Percentiles rank a stretch among this genome's conserved stretches.
phyloP scores from a whole-genome alignment of 2,888 invertebrate species.

The Epirrita christyi region DNA sequence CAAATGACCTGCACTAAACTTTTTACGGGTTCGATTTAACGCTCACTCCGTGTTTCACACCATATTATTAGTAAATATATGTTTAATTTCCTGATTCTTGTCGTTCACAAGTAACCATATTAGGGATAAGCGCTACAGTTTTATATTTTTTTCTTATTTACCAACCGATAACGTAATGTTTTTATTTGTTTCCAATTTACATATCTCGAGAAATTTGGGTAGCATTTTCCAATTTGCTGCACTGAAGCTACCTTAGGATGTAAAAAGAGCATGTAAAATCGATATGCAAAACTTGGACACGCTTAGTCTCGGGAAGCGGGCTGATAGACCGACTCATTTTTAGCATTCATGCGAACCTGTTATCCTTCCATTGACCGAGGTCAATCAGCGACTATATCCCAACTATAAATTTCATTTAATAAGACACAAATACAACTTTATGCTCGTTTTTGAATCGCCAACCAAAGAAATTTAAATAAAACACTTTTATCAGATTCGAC shows the following conservation, averaged over 20 bases:
- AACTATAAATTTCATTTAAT: constrained; percentile 85
- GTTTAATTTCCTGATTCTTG: constrained; percentile 29
- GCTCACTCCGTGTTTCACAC: constrained; percentile 34
- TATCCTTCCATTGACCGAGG: constrained; percentile 78
- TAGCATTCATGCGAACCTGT: constrained; percentile 67
- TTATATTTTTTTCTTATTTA: constrained; percentile 8
- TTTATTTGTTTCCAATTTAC: constrained; percentile 22
- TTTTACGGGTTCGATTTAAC: constrained; percentile 38
- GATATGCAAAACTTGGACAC: constrained; percentile 36
- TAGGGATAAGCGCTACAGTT: constrained; percentile 27
- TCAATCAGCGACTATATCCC: constrained; percentile 80
- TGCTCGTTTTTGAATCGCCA: constrained; percentile 79
- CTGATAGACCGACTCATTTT: constrained; percentile 61
- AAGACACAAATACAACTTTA: constrained; percentile 81
- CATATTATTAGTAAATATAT: constrained; percentile 33
- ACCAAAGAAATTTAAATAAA: constrained; percentile 83
- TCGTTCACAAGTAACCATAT: constrained; percentile 27
- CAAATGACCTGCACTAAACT: constrained; percentile 39
- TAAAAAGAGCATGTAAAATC: constrained; percentile 34
- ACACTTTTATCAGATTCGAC: constrained; percentile 84
- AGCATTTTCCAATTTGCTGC: constrained; percentile 15
- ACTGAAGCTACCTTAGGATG: constrained; percentile 28
- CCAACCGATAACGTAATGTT: constrained; percentile 13
- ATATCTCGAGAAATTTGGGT: constrained; percentile 14
- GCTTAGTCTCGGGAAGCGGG: constrained; percentile 27